Base-by-base conservation (phyloP, 2,113 vertebrate species). In the Triplophysa dalaica region DNA sequence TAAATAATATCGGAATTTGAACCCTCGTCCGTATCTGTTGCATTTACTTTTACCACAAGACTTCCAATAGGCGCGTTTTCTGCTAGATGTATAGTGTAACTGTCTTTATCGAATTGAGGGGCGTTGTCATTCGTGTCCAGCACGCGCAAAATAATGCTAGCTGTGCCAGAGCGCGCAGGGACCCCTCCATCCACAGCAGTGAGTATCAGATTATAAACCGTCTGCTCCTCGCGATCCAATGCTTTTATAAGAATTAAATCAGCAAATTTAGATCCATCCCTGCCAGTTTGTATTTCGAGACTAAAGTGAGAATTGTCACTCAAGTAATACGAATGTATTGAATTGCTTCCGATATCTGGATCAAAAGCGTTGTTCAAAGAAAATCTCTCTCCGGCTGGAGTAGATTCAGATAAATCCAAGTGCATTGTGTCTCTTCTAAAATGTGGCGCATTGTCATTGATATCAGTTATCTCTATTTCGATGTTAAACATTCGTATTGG, bases 401-500 rank as follows among this genome's bases (percentile, higher is more conserved):
- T 84, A 0, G 89, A 52, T 63, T 90, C 89, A 0, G 90, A 87
- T 4, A 93, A 81, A 0, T 92, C 92, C 13, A 91, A 67, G 48
- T 91, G 56, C 16, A 95, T 91, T 0, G 50, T 84, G 69, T 94
- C 94, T 17, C 92, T 81, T 0, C 91, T 21, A 29, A 92, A 92
- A 3, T 87, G 66, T 0, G 91, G 91, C 26, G 87, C 85, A 82
- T 92, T 91, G 79, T 92, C 91, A 0, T 92, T 92, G 0, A 90
- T 91, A 19, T 92, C 91, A 0, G 83, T 8, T 1, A 92, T 87
- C 45, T 89, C 90, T 0, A 92, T 2, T 43, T 92, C 91, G 0
- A 91, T 89, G 0, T 94, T 91, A 86, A 93, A 93, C 0, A 95
- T 91, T 33, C 90, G 81, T 0, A 92, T n/a, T 12, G 86, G 86